A percentile compares a stretch with the other conserved stretches of the same genome.
These are phyloP conservation scores for Barnardius zonarius DNA, from an alignment of 2,113 vertebrate species.

Conservation along the genomic window DNA sequence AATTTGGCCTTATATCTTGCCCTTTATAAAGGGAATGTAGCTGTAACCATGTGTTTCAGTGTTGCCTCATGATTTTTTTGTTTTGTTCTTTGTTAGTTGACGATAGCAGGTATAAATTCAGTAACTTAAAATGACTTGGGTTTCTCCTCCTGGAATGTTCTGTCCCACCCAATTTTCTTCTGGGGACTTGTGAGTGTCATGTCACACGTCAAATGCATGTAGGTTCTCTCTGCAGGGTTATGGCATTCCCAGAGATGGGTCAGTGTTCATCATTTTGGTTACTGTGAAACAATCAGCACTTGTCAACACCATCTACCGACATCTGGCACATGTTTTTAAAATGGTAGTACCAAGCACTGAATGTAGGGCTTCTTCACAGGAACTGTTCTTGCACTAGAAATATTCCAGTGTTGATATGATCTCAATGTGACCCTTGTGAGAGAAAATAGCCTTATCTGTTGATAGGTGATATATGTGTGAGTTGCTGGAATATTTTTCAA, in stretches of 20 bases:
- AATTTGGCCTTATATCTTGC: background rate
- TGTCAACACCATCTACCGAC: background rate
- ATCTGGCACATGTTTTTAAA: background rate
- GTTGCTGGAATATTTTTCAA: background rate
- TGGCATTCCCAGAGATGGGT: conserved; percentile 13
- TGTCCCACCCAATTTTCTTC: background rate
- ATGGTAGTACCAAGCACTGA: background rate
- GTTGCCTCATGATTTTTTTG: background rate
- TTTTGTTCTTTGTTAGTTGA: background rate
- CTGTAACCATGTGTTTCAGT: background rate
- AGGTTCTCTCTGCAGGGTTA: background rate
- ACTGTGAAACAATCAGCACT: background rate
- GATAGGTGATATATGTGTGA: background rate
- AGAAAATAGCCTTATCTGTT: background rate
- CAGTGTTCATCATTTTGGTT: background rate
- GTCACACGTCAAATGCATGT: background rate
- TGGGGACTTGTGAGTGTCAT: background rate
- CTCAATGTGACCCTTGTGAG: background rate
- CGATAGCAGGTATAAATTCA: background rate
- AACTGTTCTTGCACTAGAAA: background rate
- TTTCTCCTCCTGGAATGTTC: conserved; percentile 6
- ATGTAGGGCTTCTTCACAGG: background rate
- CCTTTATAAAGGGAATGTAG: background rate
- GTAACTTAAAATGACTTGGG: background rate
- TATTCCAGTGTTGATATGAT: background rate